Evolutionary conservation across 2,113 vertebrate genomes (phyloP).

Genomic region (Chionis minor): DNA sequence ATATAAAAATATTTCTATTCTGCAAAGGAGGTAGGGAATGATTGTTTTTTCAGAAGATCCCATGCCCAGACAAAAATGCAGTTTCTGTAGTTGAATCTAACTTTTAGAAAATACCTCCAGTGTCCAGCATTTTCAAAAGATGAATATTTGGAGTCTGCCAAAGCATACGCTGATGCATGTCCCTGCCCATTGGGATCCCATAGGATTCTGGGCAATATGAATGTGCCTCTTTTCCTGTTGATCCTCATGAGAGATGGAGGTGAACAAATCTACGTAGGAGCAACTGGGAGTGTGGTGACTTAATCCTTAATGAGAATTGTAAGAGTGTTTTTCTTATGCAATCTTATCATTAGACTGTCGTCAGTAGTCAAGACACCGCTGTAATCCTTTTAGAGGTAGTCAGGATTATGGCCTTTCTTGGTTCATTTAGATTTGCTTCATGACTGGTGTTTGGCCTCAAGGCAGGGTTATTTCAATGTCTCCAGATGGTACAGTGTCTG

Average conservation of each 20-base stretch:
- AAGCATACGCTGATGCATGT: not conserved
- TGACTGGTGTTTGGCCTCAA: not conserved
- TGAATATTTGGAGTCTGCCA: not conserved
- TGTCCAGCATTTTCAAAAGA: not conserved
- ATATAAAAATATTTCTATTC: not conserved
- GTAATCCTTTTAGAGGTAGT: constrained; percentile 27
- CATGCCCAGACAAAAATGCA: not conserved
- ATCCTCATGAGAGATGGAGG: not conserved
- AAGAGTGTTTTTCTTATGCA: not conserved
- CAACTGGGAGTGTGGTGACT: not conserved
- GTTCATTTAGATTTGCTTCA: constrained; percentile 13
- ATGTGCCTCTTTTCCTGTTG: not conserved
- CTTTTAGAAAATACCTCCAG: not conserved
- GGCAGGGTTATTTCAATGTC: not conserved
- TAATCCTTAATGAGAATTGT: constrained; percentile 9
- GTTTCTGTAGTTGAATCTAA: not conserved
- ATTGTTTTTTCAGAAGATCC: not conserved
- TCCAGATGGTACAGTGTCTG: not conserved
- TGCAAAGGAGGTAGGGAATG: not conserved
- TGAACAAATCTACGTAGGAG: not conserved
- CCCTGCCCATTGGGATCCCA: not conserved
- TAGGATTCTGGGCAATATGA: not conserved
- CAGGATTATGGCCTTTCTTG: constrained; percentile 18
- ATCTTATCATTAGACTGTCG: constrained; percentile 36
- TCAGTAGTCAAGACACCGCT: constrained; percentile 20